These are phyloP conservation scores for Alfaro cultratus DNA, from an alignment of 2,797 vertebrate genomes.

Conservation along the genomic window DNA sequence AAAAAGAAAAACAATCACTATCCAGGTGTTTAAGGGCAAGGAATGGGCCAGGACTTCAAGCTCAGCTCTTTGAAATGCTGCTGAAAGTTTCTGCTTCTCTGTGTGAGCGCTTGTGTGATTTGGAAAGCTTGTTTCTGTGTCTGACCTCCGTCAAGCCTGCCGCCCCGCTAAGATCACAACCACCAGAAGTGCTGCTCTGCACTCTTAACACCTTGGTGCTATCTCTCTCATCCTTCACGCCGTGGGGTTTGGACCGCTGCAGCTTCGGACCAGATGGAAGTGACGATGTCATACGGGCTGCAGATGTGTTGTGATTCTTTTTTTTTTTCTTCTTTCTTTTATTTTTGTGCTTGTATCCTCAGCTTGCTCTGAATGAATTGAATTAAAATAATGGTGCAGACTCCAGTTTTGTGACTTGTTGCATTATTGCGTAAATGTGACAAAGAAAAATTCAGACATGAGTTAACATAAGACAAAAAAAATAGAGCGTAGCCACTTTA, in stretches of 20 bases:
- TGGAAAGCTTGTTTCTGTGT: conserved; percentile 17
- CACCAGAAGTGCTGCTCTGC: conserved; percentile 77
- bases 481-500: background rate
- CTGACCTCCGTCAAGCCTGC: conserved; percentile 60
- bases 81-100: conserved; percentile 58
- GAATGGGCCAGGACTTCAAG: conserved; percentile 66
- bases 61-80: conserved; percentile 61
- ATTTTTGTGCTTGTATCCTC: conserved; percentile 88
- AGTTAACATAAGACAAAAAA: too few species aligned
- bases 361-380: conserved; percentile 89
- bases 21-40: conserved; percentile 59
- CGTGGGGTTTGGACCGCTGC: conserved; percentile 69
- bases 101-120: conserved; percentile 20
- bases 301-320: conserved; percentile 80
- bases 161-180: conserved; percentile 57
- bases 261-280: conserved; percentile 49
- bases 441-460: background rate
- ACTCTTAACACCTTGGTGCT: conserved; percentile 83
- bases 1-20: background rate
- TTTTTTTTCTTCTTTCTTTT: conserved; percentile 39
- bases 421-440: background rate
- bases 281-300: conserved; percentile 80
- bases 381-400: conserved; percentile 87
- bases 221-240: conserved; percentile 76
- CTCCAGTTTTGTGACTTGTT: conserved; percentile 31